These are phyloP conservation scores for Dendrocopos noguchii DNA, from an alignment of 2,113 vertebrate genomes.

Conservation along the genomic window DNA sequence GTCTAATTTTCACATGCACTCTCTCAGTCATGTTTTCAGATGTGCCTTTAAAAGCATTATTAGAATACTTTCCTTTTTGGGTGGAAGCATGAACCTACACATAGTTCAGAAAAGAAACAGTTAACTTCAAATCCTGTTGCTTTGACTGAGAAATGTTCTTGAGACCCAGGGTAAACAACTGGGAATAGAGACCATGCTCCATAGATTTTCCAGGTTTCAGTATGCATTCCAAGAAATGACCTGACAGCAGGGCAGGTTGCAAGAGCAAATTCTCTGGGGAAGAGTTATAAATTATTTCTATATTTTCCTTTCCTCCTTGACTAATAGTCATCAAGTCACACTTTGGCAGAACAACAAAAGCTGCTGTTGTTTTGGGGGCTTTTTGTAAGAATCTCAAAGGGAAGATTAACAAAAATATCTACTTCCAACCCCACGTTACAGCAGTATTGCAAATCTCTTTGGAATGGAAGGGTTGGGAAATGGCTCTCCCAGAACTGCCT, in stretches of 20 bases:
- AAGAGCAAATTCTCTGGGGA: slow-evolving; percentile 45
- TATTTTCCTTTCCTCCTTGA: background rate
- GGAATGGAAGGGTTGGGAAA: slow-evolving; percentile 7
- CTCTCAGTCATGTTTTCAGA: background rate
- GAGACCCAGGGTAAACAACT: slow-evolving; percentile 60
- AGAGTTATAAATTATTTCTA: slow-evolving; percentile 28
- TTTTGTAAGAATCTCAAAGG: background rate
- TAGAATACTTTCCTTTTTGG: background rate
- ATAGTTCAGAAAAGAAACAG: background rate
- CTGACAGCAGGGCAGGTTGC: slow-evolving; percentile 38
- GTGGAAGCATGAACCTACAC: background rate
- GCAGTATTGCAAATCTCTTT: slow-evolving; percentile 30
- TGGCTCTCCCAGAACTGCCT: slow-evolving; percentile 7
- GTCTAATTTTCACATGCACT: background rate
- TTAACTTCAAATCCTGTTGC: slow-evolving; percentile 36
- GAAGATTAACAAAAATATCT: background rate
- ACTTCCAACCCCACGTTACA: background rate
- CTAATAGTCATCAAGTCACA: slow-evolving; percentile 1
- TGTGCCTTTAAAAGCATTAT: background rate
- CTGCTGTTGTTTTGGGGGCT: slow-evolving; percentile 16
- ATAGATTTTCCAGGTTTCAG: slow-evolving; percentile 58
- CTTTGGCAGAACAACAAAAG: slow-evolving; percentile 48
- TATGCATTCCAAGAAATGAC: slow-evolving; percentile 48
- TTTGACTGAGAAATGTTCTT: slow-evolving; percentile 48
- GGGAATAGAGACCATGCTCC: slow-evolving; percentile 33